Base-by-base conservation (phyloP, 2,113 vertebrate genomes). In the human region DNA sequence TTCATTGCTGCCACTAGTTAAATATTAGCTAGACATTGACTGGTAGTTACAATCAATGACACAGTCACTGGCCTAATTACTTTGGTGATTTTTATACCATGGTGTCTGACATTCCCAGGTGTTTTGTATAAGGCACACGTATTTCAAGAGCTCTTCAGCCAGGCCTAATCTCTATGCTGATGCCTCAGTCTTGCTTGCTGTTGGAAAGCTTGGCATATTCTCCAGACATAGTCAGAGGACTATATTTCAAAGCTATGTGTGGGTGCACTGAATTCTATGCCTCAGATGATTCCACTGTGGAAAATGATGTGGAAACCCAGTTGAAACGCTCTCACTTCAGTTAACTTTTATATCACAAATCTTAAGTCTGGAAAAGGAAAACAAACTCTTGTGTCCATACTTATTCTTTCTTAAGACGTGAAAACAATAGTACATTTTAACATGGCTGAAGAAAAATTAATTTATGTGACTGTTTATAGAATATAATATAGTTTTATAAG, bases 401-500 rank as follows among this genome's bases (percentile, higher is more conserved):
- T 80, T 92, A 27, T 66, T 95, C 76, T 95, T 85, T 61, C 35
- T 73, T 90, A 75, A 78, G 81, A 82, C 88, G 25, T 81, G 89
- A 94, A 52, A 32, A 68, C 14, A 61, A 13, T 89, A 48, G 16
- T 90, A 3, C 8, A 32, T 86, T 82, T 79, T 70, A 90, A 87
- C 32, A 70, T 30, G 16, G 57, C 16, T 84, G 89, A 90, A 87
- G 27, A 68, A 95, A 92, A 92, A 75, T 13, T 81, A 83, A 17
- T 11, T 32, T 22, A 89, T 83, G 22, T 84, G 48, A 76, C 55
- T 87, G 76, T 52, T 73, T 23, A 45, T 91, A 90, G 40, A 89
- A 80, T 72, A 72, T 80, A 20, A 35, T 22, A 5, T 76, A 14
- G 45, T 55, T 84, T 90, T 79, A 70, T 82, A 59, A 81, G 40